These are phyloP conservation scores for Gymnopithys bicolor DNA, from an alignment of 2,797 vertebrate genomes.

Conservation along the genomic window DNA sequence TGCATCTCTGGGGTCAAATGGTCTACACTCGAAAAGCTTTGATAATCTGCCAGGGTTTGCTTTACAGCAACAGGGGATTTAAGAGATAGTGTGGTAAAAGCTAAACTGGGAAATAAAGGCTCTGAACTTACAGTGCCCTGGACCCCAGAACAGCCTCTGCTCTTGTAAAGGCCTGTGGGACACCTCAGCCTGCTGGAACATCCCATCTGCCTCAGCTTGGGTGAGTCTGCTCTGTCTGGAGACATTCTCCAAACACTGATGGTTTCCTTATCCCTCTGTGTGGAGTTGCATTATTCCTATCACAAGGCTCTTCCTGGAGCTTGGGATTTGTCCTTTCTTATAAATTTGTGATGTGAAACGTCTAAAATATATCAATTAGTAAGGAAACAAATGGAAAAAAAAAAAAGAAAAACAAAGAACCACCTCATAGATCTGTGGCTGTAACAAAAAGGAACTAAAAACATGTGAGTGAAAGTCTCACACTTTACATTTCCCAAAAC, in stretches of 20 bases:
- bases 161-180: accelerated
- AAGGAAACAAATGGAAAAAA: background rate
- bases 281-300: background rate
- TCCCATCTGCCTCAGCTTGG: background rate
- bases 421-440: background rate
- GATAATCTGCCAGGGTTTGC: background rate
- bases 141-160: background rate
- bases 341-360: background rate
- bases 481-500: background rate
- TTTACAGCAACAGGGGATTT: background rate
- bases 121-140: background rate
- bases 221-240: background rate
- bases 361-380: background rate
- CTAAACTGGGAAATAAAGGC: background rate
- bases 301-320: background rate
- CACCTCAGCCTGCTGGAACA: background rate
- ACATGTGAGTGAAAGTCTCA: background rate
- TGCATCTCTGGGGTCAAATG: background rate
- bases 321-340: background rate
- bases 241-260: background rate
- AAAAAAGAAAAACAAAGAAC: background rate
- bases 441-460: background rate
- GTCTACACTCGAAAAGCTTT: background rate
- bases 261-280: background rate
- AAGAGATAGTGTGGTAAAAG: background rate